Percentiles rank a stretch among this genome's conserved stretches.
Conservation (phyloP, 2,888 invertebrate genomes). For the Cancer borealis region DNA sequence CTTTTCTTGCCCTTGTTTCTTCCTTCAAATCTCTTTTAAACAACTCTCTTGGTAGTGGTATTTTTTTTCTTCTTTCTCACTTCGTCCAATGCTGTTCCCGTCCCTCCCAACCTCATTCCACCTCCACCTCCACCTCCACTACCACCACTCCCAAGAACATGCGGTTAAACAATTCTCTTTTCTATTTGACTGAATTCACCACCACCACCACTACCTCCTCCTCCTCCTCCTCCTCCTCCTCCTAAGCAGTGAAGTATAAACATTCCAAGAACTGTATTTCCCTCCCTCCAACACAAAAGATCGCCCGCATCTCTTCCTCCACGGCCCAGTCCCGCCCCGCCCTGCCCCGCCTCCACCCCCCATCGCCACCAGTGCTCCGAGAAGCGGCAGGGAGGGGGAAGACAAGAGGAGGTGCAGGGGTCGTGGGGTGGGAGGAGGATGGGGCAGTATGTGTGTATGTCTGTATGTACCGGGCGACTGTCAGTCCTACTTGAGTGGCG, state of each 20-base stretch:
- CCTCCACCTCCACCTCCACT: slow-evolving; percentile 15
- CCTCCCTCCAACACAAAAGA: slow-evolving; percentile 8
- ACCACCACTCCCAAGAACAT: neutral
- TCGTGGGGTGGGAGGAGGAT: neutral
- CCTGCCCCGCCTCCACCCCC: neutral
- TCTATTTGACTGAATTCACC: slow-evolving; percentile 8
- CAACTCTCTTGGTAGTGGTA: neutral
- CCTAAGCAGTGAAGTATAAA: slow-evolving; percentile 28
- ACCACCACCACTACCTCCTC: neutral
- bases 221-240: slow-evolving; percentile 9
- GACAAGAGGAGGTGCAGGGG: neutral
- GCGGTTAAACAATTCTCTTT: neutral
- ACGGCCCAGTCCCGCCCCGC: slow-evolving; percentile 3
- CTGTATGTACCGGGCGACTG: slow-evolving; percentile 36
- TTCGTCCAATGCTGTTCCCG: neutral
- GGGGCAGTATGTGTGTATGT: slow-evolving; percentile 23
- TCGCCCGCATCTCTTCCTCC: neutral
- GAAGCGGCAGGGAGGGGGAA: neutral
- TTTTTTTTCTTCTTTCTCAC: neutral
- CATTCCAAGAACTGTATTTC: slow-evolving; percentile 20
- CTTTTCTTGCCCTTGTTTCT: neutral
- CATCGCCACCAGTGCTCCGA: neutral
- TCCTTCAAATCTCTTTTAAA: neutral
- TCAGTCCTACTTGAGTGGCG: neutral
- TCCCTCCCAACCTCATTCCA: slow-evolving; percentile 3